Percentiles rank a stretch among this genome's conserved stretches.
phyloP scores from a whole-genome alignment of 2,113 vertebrate species.

The Rallus limicola region DNA sequence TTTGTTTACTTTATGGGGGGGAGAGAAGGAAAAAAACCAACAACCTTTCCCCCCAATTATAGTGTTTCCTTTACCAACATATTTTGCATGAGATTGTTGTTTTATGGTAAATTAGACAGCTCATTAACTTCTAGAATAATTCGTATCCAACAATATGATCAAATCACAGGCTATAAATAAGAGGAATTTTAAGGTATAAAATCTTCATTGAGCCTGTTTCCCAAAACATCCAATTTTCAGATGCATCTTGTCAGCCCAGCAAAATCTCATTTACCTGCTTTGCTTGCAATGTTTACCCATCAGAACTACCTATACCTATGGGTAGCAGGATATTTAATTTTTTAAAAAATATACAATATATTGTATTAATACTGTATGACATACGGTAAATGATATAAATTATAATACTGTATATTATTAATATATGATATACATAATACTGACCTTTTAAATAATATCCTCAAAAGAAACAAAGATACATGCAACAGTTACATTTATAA shows the following conservation, averaged over 20 bases:
- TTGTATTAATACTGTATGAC: not conserved
- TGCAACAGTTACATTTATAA: not conserved
- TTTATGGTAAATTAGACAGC: slow-evolving; percentile 35
- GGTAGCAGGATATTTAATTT: not conserved
- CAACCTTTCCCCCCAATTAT: not conserved
- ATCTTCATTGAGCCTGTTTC: not conserved
- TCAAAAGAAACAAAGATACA: not conserved
- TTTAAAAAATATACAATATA: not conserved
- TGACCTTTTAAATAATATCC: not conserved
- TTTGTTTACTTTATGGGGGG: not conserved
- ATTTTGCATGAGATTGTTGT: slow-evolving; percentile 19
- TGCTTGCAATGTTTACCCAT: not conserved
- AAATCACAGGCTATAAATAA: slow-evolving; percentile 40
- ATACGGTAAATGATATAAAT: too few relatives aligned
- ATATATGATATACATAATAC: too few relatives aligned
- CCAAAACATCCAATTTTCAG: not conserved
- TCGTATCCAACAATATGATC: slow-evolving; percentile 12
- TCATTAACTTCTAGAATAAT: slow-evolving; percentile 40
- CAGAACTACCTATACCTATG: not conserved
- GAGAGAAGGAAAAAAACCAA: rapidly evolving
- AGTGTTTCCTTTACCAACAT: slow-evolving; percentile 10
- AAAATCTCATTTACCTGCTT: not conserved
- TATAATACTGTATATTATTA: too few relatives aligned
- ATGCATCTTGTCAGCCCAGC: not conserved
- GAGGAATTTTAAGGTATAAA: slow-evolving; percentile 3